Conservation (phyloP, 2,888 invertebrate genomes). For the Luperina nickerlii region DNA sequence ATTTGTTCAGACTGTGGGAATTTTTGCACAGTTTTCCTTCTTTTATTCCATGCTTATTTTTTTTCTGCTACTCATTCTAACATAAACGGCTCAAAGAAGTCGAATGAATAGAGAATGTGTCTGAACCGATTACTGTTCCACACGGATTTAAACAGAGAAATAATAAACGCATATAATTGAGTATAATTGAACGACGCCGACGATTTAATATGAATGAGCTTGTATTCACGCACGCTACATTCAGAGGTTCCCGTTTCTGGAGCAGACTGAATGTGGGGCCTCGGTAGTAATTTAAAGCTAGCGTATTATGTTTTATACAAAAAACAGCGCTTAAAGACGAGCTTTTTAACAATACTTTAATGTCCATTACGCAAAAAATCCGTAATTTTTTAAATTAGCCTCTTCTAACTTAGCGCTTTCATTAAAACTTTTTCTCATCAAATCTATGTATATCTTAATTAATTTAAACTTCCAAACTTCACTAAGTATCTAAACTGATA, state of each 20-base stretch:
- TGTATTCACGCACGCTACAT: neutral
- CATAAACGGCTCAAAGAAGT: slow-evolving; percentile 2
- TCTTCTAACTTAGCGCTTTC: neutral
- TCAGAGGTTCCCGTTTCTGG: too few species aligned
- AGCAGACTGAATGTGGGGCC: neutral
- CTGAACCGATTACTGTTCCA: slow-evolving; percentile 8
- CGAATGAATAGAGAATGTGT: neutral
- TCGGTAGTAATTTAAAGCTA: neutral
- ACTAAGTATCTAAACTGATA: slow-evolving; percentile 29
- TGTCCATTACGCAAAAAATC: neutral
- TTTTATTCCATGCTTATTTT: neutral
- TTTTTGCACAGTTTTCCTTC: neutral
- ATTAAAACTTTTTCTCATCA: neutral
- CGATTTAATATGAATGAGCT: slow-evolving; percentile 22
- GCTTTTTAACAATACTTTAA: neutral
- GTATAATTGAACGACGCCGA: neutral
- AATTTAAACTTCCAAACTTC: slow-evolving; percentile 49
- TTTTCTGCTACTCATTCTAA: neutral
- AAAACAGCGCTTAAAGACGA: neutral
- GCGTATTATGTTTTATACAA: neutral
- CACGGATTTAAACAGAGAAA: neutral
- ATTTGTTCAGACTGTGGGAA: slow-evolving; percentile 7
- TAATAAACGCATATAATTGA: slow-evolving; percentile 4
- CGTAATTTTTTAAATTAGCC: neutral
- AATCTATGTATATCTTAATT: slow-evolving; percentile 38